Percentiles rank a stretch among this genome's conserved stretches.
These are phyloP conservation scores for Tenebrio molitor DNA, from an alignment of 1,140 invertebrate genomes.

Conservation along the genomic window DNA sequence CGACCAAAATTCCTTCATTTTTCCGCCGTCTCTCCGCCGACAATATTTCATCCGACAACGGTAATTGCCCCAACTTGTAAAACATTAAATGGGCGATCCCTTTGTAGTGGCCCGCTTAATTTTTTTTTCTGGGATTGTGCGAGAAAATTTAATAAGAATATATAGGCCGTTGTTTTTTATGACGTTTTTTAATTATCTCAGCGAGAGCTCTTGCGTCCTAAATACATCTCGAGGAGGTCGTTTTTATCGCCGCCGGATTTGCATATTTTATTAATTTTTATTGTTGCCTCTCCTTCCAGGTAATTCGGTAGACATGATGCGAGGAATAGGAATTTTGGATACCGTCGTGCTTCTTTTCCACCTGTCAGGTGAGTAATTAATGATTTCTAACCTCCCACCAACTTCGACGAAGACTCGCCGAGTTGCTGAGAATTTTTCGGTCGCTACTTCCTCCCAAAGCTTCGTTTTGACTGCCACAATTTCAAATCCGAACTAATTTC, in stretches of 20 bases:
- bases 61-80: no score
- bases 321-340: conserved; percentile 9
- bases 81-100: no score
- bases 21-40: no score
- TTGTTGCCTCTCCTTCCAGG: conserved; percentile 19
- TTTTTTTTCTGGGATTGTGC: not conserved
- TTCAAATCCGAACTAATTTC: no score
- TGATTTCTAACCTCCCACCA: no score
- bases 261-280: conserved; percentile 22
- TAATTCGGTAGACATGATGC: conserved; percentile 11
- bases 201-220: not conserved
- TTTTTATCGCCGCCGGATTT: not conserved
- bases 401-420: no score
- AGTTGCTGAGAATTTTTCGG: no score
- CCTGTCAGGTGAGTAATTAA: not conserved
- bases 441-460: no score
- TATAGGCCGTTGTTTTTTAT: not conserved
- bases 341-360: conserved; percentile 4
- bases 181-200: conserved; percentile 26
- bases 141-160: conserved; percentile 1
- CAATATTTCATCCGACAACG: no score
- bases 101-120: no score
- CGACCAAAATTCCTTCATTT: no score
- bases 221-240: not conserved
- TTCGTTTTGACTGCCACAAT: no score